Base-by-base conservation (phyloP, 2,888 invertebrate genomes). In the Agrotis clavis region DNA sequence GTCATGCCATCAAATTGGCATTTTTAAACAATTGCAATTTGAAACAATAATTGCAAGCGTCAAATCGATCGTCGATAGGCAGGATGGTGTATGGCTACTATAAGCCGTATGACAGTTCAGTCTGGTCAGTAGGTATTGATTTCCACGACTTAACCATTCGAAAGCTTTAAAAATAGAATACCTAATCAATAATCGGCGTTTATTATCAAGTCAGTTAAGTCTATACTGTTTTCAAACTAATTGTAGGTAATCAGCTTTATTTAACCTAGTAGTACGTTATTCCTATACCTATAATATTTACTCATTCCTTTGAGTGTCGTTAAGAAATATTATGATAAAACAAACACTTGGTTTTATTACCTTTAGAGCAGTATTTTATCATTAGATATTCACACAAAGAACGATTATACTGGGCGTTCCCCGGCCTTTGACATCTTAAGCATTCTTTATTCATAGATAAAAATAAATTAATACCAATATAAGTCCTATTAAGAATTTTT, bases 361-460 rank as follows among this genome's bases (percentile, higher is more conserved):
- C 72, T 72, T 74, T 56, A 21, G 48, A 25, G 62, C 47, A 62
- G 71, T 79, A 81, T 77, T 84, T 84, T 67, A 77, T 75, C 61
- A 81, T 82, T 79, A 75, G 7, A 30, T 7, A 70, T 71, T 60
- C 68, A 70, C 62, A 79, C 69, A 71, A 86, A 73, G 68, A 76
- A 73, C 35, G 53, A 71, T 74, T 74, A 61, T 77, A 1, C 59
- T 71, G 56, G 72, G 71, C 53, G 64, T 74, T 74, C 59, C 65
- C 68, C 68, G 73, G 71, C 68, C 69, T 86, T 75, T 85, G 83
- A 73, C 81, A 66, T 79, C 45, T 72, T 71, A 70, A 74, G 65
- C 57, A 74, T 84, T 71, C 50, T 67, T 75, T 86, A 81, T 67
- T 75, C 83, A 81, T 67, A 81, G 47, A 81, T 76, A 72, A 74